These are phyloP conservation scores for Lagothrix lagotricha DNA, from an alignment of 2,797 vertebrate genomes.

Conservation along the genomic window DNA sequence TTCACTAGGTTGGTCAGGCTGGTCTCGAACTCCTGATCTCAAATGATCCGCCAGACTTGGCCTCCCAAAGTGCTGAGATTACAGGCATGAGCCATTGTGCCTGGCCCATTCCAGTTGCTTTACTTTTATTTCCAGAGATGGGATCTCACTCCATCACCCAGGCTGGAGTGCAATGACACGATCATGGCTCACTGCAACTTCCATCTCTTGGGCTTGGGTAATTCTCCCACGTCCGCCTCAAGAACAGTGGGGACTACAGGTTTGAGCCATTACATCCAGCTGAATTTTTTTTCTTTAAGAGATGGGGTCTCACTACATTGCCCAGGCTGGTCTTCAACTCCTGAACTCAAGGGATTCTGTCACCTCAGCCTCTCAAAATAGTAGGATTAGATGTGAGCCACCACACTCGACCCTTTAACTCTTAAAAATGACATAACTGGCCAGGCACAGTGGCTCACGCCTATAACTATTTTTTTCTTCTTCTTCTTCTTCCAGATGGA, in stretches of 20 bases:
- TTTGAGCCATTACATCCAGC: not conserved
- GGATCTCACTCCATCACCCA: not conserved
- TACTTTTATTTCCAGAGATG: not conserved
- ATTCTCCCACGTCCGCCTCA: no score
- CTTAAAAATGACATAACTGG: not conserved
- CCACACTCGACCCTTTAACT: not conserved
- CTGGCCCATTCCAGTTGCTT: not conserved
- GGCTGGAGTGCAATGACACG: not conserved
- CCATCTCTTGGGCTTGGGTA: no score
- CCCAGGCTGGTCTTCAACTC: not conserved
- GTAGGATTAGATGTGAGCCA: no score
- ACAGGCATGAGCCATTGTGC: not conserved
- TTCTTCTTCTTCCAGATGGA: no score
- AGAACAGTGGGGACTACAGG: not conserved
- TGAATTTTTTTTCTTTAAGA: not conserved
- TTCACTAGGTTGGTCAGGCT: not conserved
- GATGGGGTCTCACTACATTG: not conserved
- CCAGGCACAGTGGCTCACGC: not conserved
- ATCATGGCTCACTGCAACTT: not conserved
- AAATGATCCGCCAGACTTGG: not conserved
- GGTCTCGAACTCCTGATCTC: not conserved
- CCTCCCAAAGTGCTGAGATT: not conserved
- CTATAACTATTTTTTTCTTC: not conserved
- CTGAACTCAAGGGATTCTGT: no score
- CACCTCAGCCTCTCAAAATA: no score